Base-by-base conservation (phyloP, 2,888 invertebrate species). In the Hirtodrosophila histrioides region DNA sequence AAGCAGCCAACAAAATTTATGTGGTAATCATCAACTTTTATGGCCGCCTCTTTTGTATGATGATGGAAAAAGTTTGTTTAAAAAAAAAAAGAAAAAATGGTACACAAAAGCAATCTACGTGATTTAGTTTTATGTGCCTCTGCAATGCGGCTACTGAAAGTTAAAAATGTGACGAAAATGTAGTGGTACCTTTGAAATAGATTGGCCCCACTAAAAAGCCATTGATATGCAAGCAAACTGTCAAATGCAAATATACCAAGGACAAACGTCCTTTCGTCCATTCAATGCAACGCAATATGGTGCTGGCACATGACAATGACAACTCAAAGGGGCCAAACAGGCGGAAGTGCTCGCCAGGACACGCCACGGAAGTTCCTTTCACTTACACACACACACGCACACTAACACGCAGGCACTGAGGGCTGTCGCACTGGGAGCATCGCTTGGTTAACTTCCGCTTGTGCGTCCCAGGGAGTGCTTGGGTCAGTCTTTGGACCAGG, bases 161-260 rank as follows among this genome's bases (percentile, higher is more conserved):
- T 39, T 36, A 10, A 65, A 56, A 61, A 43, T 49, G 53, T 58
- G 35, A 31, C 43, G 45, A 43, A 48, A 45, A 55, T 67, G 36
- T 60, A 56, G 66, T 45, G 48, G 45, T 57, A 70, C 53, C 79
- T 61, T 65, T 45, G 29, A 27, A 39, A 43, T 36, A 60, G 37
- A 44, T 60, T 65, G 57, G 39, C 61, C 44, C 31, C 31, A 49
- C 33, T 27, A 9, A 45, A 72, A 58, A 67, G 61, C 64, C 72
- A 78, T 75, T 84, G 85, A 78, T 84, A 75, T 84, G 80, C 84
- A 57, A 64, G 55, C 75, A 72, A 70, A 75, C 68, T 72, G 81
- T 69, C 72, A 72, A 69, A 80, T 79, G 82, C 84, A 83, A 83
- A 83, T 81, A 65, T 75, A 68, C 66, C 57, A 58, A 40, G 61